Percentiles rank a stretch among this genome's conserved stretches.
Evolutionary conservation across 2,797 vertebrate genomes (phyloP).

Genomic region (Diglossa cyanea): DNA sequence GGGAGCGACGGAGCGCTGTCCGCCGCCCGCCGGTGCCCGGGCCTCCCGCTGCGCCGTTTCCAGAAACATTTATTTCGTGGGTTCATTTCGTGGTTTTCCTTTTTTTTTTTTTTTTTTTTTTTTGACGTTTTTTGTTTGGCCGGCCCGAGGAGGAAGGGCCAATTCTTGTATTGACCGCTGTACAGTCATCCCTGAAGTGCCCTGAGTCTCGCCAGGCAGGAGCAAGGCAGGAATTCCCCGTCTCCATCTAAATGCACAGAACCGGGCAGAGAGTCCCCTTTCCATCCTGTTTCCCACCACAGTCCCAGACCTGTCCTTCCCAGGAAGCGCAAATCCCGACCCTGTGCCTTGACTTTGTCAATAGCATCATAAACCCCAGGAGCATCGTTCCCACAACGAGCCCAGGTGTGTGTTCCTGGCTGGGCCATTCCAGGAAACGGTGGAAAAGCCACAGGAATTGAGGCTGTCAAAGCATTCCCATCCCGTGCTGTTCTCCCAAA

Average conservation of each 20-base stretch:
- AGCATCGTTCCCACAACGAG: rapidly evolving
- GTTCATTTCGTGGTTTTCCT: too few relatives aligned
- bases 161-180: rapidly evolving
- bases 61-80: too few relatives aligned
- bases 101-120: too few relatives aligned
- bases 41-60: neutral
- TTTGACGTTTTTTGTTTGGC: neutral
- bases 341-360: rapidly evolving
- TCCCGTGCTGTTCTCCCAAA: neutral
- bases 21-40: neutral
- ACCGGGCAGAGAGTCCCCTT: neutral
- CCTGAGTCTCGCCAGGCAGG: neutral
- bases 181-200: rapidly evolving
- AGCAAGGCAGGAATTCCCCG: neutral
- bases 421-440: rapidly evolving
- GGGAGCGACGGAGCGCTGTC: neutral
- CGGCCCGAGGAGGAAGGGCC: neutral
- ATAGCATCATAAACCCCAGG: rapidly evolving
- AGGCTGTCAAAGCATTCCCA: rapidly evolving
- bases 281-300: rapidly evolving
- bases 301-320: too few relatives aligned
- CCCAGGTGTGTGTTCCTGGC: rapidly evolving
- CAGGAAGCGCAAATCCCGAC: rapidly evolving
- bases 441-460: neutral
- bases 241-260: neutral